phyloP scores from a whole-genome alignment of 1,140 invertebrate genomes.

The Argopecten irradians region DNA sequence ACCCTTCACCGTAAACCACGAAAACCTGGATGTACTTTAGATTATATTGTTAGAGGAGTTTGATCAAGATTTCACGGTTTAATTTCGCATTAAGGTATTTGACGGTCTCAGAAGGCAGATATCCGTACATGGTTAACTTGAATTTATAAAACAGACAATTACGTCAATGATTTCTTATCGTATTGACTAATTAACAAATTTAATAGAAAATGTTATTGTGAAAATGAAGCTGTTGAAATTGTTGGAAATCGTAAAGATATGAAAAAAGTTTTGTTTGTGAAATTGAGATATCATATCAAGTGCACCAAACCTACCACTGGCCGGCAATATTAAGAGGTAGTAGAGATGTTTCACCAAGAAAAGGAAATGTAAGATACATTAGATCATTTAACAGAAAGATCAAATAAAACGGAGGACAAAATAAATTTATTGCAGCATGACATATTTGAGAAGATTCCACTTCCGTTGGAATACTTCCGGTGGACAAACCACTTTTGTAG shows the following conservation, averaged over 20 bases:
- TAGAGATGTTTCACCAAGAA: neutral
- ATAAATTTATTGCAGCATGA: neutral
- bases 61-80: slow-evolving; percentile 3
- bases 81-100: neutral
- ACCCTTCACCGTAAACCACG: neutral
- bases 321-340: neutral
- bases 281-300: neutral
- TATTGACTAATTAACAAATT: no score
- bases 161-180: no score
- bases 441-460: neutral
- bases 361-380: neutral
- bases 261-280: neutral
- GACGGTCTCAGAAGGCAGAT: neutral
- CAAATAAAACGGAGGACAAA: neutral
- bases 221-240: neutral
- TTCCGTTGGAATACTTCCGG: neutral
- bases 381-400: neutral
- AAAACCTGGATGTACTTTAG: neutral
- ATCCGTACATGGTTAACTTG: neutral
- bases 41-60: neutral
- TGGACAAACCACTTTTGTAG: neutral
- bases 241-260: neutral
- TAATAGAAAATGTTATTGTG: no score
- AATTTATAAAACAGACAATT: neutral
- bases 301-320: neutral